These are phyloP conservation scores for Notoglanidium macrostoma DNA, from an alignment of 2,797 vertebrate genomes.

Conservation along the genomic window DNA sequence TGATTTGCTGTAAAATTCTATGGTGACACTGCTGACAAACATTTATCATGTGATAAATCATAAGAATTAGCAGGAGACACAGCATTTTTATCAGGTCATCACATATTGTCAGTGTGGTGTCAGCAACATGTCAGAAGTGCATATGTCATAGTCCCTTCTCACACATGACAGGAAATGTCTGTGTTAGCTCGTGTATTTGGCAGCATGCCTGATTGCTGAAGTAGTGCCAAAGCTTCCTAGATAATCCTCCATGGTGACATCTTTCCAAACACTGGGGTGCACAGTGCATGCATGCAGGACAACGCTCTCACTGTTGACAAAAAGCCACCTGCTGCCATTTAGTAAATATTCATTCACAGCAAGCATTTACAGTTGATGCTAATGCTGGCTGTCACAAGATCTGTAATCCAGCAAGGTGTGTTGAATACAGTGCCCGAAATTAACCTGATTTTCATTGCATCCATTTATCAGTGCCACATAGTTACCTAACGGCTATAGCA, in stretches of 20 bases:
- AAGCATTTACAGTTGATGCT: slow-evolving; percentile 15
- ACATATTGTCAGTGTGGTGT: slow-evolving; percentile 73
- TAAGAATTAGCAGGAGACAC: slow-evolving; percentile 65
- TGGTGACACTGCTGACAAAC: slow-evolving; percentile 76
- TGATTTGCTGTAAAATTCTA: slow-evolving; percentile 56
- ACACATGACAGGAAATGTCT: slow-evolving; percentile 71
- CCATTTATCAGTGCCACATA: not conserved
- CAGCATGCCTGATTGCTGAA: slow-evolving; percentile 76
- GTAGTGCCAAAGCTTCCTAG: slow-evolving; percentile 61
- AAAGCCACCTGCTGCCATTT: slow-evolving; percentile 46
- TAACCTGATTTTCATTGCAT: slow-evolving; percentile 3
- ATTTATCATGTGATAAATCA: slow-evolving; percentile 79
- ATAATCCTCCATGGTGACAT: slow-evolving; percentile 50
- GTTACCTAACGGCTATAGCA: slow-evolving; percentile 1
- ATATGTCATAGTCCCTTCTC: slow-evolving; percentile 77
- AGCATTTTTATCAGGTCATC: slow-evolving; percentile 65
- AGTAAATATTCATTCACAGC: slow-evolving; percentile 48
- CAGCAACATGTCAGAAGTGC: slow-evolving; percentile 64
- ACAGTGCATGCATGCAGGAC: slow-evolving; percentile 53
- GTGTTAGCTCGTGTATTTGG: slow-evolving; percentile 81
- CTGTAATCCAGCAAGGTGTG: not conserved
- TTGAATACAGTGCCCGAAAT: not conserved
- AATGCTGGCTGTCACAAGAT: not conserved
- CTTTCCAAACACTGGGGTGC: slow-evolving; percentile 45
- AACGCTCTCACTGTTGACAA: slow-evolving; percentile 47